A percentile compares a stretch with the other conserved stretches of the same genome.
Conservation (phyloP, 2,113 vertebrate genomes). For the Leiothrix lutea region DNA sequence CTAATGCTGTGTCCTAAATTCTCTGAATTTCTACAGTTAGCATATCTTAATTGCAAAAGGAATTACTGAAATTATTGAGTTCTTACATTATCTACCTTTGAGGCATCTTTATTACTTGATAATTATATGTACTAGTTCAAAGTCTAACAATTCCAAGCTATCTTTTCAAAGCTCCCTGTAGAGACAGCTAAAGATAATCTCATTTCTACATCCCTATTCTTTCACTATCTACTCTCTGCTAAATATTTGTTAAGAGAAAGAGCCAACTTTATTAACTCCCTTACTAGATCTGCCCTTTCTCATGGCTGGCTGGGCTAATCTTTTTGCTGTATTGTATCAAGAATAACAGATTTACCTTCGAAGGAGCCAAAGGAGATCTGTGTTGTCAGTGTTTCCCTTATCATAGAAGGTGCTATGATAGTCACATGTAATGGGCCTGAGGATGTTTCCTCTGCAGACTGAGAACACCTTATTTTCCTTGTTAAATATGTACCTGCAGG, state of each 20-base stretch:
- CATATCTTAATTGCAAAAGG: neutral
- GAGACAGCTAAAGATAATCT: constrained; percentile 17
- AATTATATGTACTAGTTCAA: neutral
- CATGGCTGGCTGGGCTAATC: neutral
- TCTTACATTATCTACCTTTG: neutral
- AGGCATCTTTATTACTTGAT: neutral
- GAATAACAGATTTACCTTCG: neutral
- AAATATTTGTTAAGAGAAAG: constrained; percentile 4
- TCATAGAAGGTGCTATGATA: neutral
- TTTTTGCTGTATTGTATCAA: neutral
- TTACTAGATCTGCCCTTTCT: neutral
- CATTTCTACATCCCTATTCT: neutral
- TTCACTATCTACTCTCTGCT: neutral
- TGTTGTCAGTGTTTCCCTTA: neutral
- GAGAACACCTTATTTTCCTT: neutral
- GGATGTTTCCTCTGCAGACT: neutral
- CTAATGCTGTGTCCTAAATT: neutral
- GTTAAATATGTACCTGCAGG: neutral
- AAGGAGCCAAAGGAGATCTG: neutral
- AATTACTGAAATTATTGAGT: neutral
- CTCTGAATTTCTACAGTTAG: neutral
- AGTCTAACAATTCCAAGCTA: neutral
- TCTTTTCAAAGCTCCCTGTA: neutral
- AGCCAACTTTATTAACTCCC: neutral
- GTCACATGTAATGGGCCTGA: neutral